Evolutionary conservation across 2,797 vertebrate species (phyloP), one percentile per base, ranked within the genome.

Genomic region (Brachyrhaphis roseni): DNA sequence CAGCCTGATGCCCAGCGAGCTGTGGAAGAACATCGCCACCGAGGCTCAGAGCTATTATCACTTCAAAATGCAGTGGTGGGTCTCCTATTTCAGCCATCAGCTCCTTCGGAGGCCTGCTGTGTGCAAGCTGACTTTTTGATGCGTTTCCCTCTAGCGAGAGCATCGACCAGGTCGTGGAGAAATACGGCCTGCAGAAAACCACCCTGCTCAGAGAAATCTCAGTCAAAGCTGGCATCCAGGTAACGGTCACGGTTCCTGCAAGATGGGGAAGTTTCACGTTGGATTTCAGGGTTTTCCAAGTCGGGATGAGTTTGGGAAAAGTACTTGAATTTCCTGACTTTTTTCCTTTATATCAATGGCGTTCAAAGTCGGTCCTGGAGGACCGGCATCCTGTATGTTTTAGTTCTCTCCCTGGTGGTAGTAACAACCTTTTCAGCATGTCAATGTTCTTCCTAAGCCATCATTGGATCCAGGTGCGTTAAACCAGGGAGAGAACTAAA

Each of bases 141-240:
- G 18, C 2, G 39, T 72, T 74, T 78, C 6, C 64, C 53, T 75
- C 31, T 90, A 99, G 98, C 87, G 98, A 99, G 88, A 97, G 95
- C 13, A 96, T 96, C 87, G 98, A 99, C 94, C 98, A 99, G 90
- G 97, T 97, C 59, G 97, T 97, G 82, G 98, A 99, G 93, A 96
- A 94, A 46, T 97, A 97, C 0, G 93, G 94, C 72, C 94, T 99
- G 20, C 98, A 99, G 95, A 99, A 99, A 93, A 96, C 92, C 89
- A 98, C 97, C 1, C 95, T 99, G 76, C 96, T 99, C 49, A 95
- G 98, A 84, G 98, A 99, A 93, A 98, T 99, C 88, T 98, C 97
- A 31, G 77, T 98, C 84, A 99, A 99, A 95, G 96, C 97, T n/a
- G 98, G 98, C 89, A 98, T 99, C 87, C 98, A 99, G 95, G 98